Conservation (phyloP, 2,113 vertebrate species). For the Benitochromis conjunctus region DNA sequence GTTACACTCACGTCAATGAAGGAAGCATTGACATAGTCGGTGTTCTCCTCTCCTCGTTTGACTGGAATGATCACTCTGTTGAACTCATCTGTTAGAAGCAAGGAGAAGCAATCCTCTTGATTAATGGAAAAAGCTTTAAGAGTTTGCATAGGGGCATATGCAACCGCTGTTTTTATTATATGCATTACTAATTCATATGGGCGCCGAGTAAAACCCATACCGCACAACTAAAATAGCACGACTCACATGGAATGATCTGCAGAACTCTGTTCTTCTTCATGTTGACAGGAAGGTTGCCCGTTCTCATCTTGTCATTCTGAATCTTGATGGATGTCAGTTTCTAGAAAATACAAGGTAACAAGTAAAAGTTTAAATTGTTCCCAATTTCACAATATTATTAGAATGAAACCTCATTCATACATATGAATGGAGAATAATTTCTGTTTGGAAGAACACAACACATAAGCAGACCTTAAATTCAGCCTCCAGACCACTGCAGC, state of each 20-base stretch:
- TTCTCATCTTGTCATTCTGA: slow-evolving; percentile 99
- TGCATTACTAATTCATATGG: background rate
- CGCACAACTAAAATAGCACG: background rate
- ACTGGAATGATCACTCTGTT: slow-evolving; percentile 99
- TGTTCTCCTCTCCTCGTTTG: slow-evolving; percentile 96
- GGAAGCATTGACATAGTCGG: slow-evolving; percentile 95
- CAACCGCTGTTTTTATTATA: background rate
- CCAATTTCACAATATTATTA: background rate
- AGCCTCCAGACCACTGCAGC: slow-evolving; percentile 91
- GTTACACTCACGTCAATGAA: slow-evolving; percentile 92
- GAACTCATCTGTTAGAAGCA: slow-evolving; percentile 86
- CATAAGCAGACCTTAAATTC: slow-evolving; percentile 87
- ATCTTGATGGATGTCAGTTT: slow-evolving; percentile 99
- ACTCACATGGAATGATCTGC: slow-evolving; percentile 98
- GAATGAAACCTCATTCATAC: background rate
- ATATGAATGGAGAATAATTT: background rate
- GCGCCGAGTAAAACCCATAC: background rate
- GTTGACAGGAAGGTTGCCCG: slow-evolving; percentile 94
- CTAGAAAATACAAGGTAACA: slow-evolving; percentile 56
- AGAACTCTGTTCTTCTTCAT: slow-evolving; percentile 99
- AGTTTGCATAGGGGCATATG: background rate
- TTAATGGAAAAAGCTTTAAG: background rate
- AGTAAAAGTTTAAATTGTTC: background rate
- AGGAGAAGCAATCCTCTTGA: background rate
- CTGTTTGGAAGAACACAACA: background rate